Evolutionary conservation across 2,797 vertebrate species (phyloP), one percentile per base, ranked within the genome.

Genomic region (Macrochelys suwanniensis): DNA sequence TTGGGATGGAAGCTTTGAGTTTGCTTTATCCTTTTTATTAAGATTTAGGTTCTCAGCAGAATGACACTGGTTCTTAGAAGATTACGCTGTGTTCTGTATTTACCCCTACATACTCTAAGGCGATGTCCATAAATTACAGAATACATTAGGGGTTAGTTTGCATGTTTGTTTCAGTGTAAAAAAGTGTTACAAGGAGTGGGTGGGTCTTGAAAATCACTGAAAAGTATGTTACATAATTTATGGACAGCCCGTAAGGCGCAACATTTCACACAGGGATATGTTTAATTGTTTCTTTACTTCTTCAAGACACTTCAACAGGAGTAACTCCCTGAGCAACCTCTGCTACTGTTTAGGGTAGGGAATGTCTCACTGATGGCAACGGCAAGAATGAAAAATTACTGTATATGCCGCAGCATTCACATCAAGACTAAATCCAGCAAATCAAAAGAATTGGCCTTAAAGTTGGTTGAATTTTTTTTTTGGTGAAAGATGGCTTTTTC

Each of bases 381-480:
- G 82, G 28, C 17, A 94, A 94, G 89, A 83, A 83, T 45, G 16
- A 85, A 94, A 93, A 95, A 59, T 82, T 84, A 89, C 87, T 78
- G 33, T 13, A 94, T 94, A 37, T 1, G 42, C 26, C 5, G 26
- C 56, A 12, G 25, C 26, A 57, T 57, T 57, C 26, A 12, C 26
- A 57, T 28, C 56, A 57, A 57, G 56, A 28, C 26, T 57, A 57
- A 57, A 56, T 56, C 54, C 25, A 26, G 23, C 10, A 56, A 26
- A 28, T 28, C 56, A 57, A 28, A 57, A 57, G 26, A 26, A 57
- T 28, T 57, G 56, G 56, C 56, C 56, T 26, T 28, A 57, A 57
- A 5, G 4, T 28, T 28, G 26, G 25, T 57, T 57, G 25, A 11
- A 25, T 54, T 54, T 25, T 57, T 57, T 57, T 57, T 57, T 57